A percentile compares a stretch with the other conserved stretches of the same genome.
These are phyloP conservation scores for Ariolimax columbianus DNA, from an alignment of 2,888 invertebrate genomes.

Conservation along the genomic window DNA sequence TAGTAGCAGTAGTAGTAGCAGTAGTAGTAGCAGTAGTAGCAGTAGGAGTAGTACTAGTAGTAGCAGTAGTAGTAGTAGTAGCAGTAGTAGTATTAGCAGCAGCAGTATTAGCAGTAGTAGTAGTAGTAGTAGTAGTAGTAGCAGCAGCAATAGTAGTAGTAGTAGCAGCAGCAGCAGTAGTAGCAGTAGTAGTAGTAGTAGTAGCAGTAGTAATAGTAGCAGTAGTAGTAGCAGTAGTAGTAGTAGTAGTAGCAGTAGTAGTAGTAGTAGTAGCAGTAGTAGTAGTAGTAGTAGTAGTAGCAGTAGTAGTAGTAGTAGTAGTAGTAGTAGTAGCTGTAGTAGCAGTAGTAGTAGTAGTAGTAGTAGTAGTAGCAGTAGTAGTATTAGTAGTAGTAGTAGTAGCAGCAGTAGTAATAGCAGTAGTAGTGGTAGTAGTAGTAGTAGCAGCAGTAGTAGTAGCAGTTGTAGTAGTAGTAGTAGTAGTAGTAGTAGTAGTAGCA, in stretches of 20 bases:
- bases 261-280: not conserved
- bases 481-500: not conserved
- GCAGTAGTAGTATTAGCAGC: too few relatives aligned
- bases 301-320: conserved; percentile 22
- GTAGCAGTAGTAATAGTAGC: conserved; percentile 1
- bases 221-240: not conserved
- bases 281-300: conserved; percentile 25
- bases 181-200: conserved; percentile 22
- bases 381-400: too few relatives aligned
- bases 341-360: not conserved
- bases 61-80: too few relatives aligned
- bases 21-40: too few relatives aligned
- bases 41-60: too few relatives aligned
- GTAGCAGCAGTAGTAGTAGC: not conserved
- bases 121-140: not conserved
- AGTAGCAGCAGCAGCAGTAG: conserved; percentile 10
- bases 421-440: conserved; percentile 10
- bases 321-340: conserved; percentile 19
- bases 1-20: too few relatives aligned
- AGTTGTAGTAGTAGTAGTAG: not conserved
- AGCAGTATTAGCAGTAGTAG: too few relatives aligned
- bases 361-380: too few relatives aligned
- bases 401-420: not conserved
- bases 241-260: too few relatives aligned
- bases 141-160: conserved; percentile 3